Evolutionary conservation across 92 coral and sea anemone genomes (phyloP).

Genomic region (Heliopora coerulea): DNA sequence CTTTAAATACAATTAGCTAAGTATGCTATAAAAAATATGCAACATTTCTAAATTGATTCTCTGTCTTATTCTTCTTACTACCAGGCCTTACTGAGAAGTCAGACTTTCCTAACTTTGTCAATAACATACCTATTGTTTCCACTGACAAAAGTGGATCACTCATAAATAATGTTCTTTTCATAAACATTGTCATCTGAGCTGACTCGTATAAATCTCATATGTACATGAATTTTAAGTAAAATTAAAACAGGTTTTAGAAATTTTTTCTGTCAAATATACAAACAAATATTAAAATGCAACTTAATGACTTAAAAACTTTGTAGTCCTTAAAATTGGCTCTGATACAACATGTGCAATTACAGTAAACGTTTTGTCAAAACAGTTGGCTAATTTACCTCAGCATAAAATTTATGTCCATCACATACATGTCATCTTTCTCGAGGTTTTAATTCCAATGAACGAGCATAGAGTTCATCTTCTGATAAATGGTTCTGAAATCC

Average conservation of each 20-base stretch:
- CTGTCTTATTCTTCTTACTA: neutral
- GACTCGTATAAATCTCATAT: conserved; percentile 4
- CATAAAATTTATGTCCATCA: neutral
- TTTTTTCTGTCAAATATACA: neutral
- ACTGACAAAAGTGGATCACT: neutral
- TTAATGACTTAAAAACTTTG: neutral
- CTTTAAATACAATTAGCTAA: too few relatives aligned
- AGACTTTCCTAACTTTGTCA: neutral
- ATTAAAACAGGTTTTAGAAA: neutral
- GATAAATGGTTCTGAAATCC: conserved; percentile 85
- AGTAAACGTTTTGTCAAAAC: neutral
- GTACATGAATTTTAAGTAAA: neutral
- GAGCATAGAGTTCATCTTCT: conserved; percentile 91
- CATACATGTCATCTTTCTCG: conserved; percentile 37
- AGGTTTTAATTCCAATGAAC: conserved; percentile 82
- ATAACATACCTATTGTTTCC: neutral
- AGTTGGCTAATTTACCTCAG: neutral
- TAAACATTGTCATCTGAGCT: neutral
- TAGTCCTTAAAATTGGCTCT: neutral
- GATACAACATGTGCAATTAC: neutral
- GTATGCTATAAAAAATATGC: conserved; percentile 2
- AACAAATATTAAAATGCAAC: neutral
- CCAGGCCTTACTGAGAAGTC: neutral
- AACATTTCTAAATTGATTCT: conserved; percentile 1
- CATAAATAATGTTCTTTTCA: neutral